A percentile compares a stretch with the other conserved stretches of the same genome.
Conservation (phyloP, 2,797 vertebrate species). For the Tamandua tetradactyla region DNA sequence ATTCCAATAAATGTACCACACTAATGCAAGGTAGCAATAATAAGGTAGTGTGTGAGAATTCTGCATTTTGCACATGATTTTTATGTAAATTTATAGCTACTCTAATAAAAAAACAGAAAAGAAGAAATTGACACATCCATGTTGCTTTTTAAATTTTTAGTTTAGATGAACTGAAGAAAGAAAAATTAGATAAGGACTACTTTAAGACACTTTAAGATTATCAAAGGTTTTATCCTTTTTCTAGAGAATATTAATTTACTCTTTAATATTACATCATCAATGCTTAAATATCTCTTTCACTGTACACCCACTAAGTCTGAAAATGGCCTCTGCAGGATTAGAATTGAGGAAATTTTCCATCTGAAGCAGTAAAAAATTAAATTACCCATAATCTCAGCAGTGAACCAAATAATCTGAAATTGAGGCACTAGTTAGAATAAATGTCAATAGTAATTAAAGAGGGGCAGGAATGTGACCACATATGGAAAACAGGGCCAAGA, state of each 20-base stretch:
- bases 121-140: background rate
- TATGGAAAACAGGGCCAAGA: background rate
- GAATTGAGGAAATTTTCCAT: background rate
- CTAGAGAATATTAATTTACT: background rate
- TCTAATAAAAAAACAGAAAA: too few relatives aligned
- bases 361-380: background rate
- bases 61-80: too few relatives aligned
- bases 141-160: background rate
- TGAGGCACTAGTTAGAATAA: background rate
- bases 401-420: background rate
- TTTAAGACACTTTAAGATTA: background rate
- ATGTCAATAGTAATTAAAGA: background rate
- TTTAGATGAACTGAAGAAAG: background rate
- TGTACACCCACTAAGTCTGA: background rate
- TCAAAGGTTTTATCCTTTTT: background rate
- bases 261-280: background rate
- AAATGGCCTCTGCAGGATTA: background rate
- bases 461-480: background rate
- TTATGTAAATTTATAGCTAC: too few relatives aligned
- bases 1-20: too few relatives aligned
- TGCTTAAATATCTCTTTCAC: background rate
- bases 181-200: background rate
- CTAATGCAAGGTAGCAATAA: too few relatives aligned
- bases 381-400: background rate
- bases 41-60: too few relatives aligned